Percentiles rank a stretch among this genome's conserved stretches.
These are phyloP conservation scores for Vulpes vulpes DNA, from an alignment of 2,113 vertebrate genomes.

Conservation along the genomic window DNA sequence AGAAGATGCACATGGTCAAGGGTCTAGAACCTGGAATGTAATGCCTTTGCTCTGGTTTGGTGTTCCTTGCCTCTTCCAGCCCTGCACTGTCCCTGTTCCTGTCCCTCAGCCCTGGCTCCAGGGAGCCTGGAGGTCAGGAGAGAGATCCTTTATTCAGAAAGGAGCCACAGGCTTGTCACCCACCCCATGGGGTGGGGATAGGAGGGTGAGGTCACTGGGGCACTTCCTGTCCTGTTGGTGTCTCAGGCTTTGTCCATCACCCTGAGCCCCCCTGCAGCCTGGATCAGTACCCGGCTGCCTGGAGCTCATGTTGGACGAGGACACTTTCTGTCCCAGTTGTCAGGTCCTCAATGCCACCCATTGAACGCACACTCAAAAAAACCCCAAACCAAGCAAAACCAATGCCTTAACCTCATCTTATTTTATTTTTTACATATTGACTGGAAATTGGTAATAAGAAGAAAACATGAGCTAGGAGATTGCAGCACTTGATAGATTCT, in stretches of 20 bases:
- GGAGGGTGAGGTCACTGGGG: background rate
- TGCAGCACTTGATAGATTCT: background rate
- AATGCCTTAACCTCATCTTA: background rate
- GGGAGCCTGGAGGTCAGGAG: background rate
- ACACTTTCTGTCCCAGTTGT: background rate
- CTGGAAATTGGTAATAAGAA: background rate
- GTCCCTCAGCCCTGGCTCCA: too few species aligned
- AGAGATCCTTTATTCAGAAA: background rate
- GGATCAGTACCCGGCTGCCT: background rate
- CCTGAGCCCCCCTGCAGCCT: background rate
- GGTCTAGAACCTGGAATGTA: background rate
- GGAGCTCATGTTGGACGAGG: background rate
- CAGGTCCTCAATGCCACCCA: fast-evolving
- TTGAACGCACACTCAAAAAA: background rate
- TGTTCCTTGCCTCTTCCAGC: background rate
- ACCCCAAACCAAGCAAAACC: background rate
- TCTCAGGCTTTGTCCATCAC: background rate
- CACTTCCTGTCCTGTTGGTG: background rate
- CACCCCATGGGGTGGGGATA: fast-evolving
- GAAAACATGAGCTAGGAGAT: background rate
- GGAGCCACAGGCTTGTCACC: background rate
- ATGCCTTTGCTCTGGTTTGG: background rate
- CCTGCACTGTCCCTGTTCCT: too few species aligned
- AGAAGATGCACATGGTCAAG: background rate
- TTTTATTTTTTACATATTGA: background rate